Evolutionary conservation across 1,140 invertebrate species (phyloP).

Genomic region (Anoplophora glabripennis): DNA sequence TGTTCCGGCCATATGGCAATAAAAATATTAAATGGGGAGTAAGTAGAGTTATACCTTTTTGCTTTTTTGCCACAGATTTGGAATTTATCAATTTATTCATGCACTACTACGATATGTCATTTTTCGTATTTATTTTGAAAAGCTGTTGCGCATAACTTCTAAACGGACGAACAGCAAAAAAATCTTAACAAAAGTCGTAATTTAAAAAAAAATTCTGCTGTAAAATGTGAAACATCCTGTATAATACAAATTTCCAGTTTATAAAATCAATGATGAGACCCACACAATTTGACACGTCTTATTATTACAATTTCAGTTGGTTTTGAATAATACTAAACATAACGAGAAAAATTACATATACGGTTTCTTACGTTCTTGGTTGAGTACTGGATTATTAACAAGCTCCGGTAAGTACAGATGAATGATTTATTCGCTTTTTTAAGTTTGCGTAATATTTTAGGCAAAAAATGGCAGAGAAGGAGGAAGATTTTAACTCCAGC

Average conservation of each 20-base stretch:
- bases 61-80: too few relatives aligned
- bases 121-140: too few relatives aligned
- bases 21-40: too few relatives aligned
- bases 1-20: too few relatives aligned
- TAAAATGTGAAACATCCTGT: neutral
- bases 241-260: neutral
- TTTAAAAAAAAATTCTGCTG: too few relatives aligned
- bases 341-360: slow-evolving; percentile 52
- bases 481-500: slow-evolving; percentile 78
- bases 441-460: slow-evolving; percentile 44
- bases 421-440: neutral
- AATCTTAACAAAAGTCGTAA: too few relatives aligned
- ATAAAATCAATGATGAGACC: neutral
- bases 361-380: slow-evolving; percentile 69
- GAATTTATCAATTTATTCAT: too few relatives aligned
- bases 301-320: slow-evolving; percentile 22
- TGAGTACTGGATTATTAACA: slow-evolving; percentile 73
- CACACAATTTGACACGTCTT: neutral
- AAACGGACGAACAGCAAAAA: too few relatives aligned
- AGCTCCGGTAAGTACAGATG: slow-evolving; percentile 52
- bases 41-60: too few relatives aligned
- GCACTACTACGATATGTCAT: too few relatives aligned
- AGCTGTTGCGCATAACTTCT: too few relatives aligned
- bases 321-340: slow-evolving; percentile 29
- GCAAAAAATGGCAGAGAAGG: slow-evolving; percentile 70